A percentile compares a stretch with the other conserved stretches of the same genome.
Evolutionary conservation across 2,888 invertebrate species (phyloP).

Genomic region (Leptinotarsa rubiginosa): DNA sequence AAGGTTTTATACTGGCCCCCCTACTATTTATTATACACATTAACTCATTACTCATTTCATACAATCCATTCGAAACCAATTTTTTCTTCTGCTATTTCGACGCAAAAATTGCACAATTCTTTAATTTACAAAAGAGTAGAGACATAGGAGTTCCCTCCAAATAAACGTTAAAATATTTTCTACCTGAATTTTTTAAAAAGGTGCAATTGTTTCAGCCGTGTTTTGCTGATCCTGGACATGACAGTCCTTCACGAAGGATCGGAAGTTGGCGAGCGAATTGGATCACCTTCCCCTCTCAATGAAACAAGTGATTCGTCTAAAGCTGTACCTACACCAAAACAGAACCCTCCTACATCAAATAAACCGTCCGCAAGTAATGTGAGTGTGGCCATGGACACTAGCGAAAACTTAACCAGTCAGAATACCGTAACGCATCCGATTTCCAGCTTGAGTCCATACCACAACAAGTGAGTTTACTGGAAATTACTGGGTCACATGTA

Average conservation of each 20-base stretch:
- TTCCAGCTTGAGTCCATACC: slow-evolving; percentile 89
- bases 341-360: slow-evolving; percentile 23
- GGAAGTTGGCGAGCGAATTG: slow-evolving; percentile 81
- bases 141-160: no score
- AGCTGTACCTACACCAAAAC: slow-evolving; percentile 30
- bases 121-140: no score
- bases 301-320: slow-evolving; percentile 39
- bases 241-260: slow-evolving; percentile 79
- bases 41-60: no score
- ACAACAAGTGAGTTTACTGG: slow-evolving; percentile 77
- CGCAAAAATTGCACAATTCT: no score
- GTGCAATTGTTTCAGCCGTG: slow-evolving; percentile 71
- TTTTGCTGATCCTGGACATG: slow-evolving; percentile 86
- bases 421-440: slow-evolving; percentile 77
- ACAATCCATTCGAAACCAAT: no score
- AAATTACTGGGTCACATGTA: neutral
- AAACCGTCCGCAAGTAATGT: slow-evolving; percentile 30
- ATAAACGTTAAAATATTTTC: no score
- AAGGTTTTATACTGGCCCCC: no score
- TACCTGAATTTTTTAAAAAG: neutral
- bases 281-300: slow-evolving; percentile 76
- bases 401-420: slow-evolving; percentile 55
- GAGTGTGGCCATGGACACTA: slow-evolving; percentile 24
- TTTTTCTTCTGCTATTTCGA: no score
- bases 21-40: no score